Conservation (phyloP, 2,888 invertebrate species). For the Petrolisthes manimaculis region DNA sequence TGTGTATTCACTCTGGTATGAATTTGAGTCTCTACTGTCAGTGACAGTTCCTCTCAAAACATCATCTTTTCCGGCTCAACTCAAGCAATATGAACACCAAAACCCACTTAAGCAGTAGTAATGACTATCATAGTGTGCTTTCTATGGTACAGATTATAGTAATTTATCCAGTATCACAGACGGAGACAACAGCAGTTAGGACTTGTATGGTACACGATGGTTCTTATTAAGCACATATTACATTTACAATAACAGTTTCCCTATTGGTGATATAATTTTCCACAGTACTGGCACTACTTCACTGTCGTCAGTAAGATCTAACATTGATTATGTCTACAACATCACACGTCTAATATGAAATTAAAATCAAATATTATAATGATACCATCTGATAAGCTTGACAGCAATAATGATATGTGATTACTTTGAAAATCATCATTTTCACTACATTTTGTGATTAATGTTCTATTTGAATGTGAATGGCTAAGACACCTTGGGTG, state of each 20-base stretch:
- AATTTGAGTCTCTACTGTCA: too few species aligned
- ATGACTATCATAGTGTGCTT: too few species aligned
- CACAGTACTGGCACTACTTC: not conserved
- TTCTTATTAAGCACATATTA: not conserved
- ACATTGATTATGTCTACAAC: conserved; percentile 4
- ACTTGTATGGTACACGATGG: not conserved
- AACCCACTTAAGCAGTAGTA: too few species aligned
- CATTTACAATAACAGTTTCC: not conserved
- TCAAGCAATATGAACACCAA: too few species aligned
- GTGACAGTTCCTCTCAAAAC: too few species aligned
- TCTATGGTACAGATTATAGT: too few species aligned
- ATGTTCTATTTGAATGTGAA: not conserved
- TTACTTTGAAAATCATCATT: not conserved
- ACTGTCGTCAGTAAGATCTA: not conserved
- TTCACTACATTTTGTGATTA: conserved; percentile 11
- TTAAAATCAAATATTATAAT: not conserved
- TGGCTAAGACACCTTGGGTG: not conserved
- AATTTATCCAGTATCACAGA: conserved; percentile 12
- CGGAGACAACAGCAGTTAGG: not conserved
- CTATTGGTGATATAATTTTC: not conserved
- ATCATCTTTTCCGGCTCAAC: too few species aligned
- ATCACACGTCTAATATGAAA: conserved; percentile 3
- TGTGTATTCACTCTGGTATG: too few species aligned
- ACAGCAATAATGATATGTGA: conserved; percentile 12
- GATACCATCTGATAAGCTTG: not conserved